phyloP scores from a whole-genome alignment of 2,797 vertebrate species.

The Natrix natrix region DNA sequence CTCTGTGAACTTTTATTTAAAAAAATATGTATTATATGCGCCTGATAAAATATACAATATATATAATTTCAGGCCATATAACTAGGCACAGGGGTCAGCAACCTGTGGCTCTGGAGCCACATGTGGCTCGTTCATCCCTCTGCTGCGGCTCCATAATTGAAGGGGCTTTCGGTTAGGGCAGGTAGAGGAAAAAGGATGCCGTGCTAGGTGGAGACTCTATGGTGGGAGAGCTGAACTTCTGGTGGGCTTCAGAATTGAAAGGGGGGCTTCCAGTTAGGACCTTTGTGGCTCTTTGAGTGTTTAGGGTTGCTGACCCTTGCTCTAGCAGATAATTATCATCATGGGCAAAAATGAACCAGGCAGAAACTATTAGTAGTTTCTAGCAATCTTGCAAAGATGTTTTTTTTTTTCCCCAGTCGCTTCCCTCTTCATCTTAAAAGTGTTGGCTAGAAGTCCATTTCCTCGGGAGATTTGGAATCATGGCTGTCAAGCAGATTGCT shows the following conservation, averaged over 20 bases:
- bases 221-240: too few species aligned
- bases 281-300: too few species aligned
- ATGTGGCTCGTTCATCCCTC: too few species aligned
- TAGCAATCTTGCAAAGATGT: not conserved
- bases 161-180: too few species aligned
- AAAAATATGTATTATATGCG: not conserved
- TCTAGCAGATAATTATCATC: constrained; percentile 23
- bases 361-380: not conserved
- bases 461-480: constrained; percentile 31
- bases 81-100: not conserved
- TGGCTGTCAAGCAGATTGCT: constrained; percentile 45
- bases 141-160: too few species aligned
- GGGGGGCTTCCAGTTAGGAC: too few species aligned
- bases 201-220: too few species aligned
- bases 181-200: too few species aligned
- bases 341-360: constrained; percentile 20
- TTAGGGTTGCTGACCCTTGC: not conserved
- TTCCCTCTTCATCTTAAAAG: constrained; percentile 10
- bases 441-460: constrained; percentile 30
- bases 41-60: not conserved
- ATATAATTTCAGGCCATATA: constrained; percentile 16
- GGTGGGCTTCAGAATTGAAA: too few species aligned
- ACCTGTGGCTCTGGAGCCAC: too few species aligned
- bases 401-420: not conserved
- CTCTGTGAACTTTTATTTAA: not conserved